These are phyloP conservation scores for Sebastes minor DNA, from an alignment of 2,797 vertebrate genomes.

Conservation along the genomic window DNA sequence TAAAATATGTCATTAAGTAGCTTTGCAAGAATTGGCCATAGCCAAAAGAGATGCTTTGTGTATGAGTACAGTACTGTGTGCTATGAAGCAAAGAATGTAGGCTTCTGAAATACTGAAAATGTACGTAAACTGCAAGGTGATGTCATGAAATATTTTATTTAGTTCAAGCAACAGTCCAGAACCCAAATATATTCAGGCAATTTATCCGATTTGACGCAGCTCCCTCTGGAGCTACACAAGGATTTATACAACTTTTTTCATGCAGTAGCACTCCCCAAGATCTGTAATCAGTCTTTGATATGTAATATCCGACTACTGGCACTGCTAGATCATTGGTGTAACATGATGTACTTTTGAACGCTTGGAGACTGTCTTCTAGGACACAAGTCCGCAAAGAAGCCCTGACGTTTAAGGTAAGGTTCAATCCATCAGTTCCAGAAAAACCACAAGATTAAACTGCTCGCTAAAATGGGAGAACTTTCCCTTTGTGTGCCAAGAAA, in stretches of 20 bases:
- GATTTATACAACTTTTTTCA: background rate
- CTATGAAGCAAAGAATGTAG: too few species aligned
- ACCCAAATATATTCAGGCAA: background rate
- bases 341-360: background rate
- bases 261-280: background rate
- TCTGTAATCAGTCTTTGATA: background rate
- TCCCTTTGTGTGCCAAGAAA: constrained; percentile 48
- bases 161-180: background rate
- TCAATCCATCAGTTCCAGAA: constrained; percentile 5
- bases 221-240: background rate
- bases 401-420: background rate
- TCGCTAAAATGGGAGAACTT: constrained; percentile 22
- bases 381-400: background rate
- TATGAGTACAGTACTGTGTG: background rate
- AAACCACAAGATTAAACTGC: constrained; percentile 14
- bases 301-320: background rate
- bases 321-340: background rate
- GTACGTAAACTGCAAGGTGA: background rate
- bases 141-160: background rate
- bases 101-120: background rate
- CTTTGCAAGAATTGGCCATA: background rate
- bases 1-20: background rate
- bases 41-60: background rate
- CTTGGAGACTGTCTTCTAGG: background rate
- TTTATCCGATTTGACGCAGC: background rate